These are phyloP conservation scores for Peromyscus polionotus DNA, from an alignment of 2,113 vertebrate species.

Conservation along the genomic window DNA sequence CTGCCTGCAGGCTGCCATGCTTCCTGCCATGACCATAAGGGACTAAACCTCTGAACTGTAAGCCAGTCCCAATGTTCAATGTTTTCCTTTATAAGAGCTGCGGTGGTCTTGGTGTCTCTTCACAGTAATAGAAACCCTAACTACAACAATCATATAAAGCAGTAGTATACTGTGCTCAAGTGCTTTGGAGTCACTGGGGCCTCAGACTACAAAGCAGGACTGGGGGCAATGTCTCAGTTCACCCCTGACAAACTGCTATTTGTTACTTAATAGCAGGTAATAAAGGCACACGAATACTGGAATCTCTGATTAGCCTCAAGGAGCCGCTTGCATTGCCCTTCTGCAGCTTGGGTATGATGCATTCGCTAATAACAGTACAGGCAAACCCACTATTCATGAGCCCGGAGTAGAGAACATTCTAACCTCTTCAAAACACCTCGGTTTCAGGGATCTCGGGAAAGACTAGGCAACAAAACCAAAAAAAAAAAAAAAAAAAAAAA, in stretches of 20 bases:
- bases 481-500: background rate
- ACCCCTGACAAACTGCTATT: background rate
- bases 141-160: background rate
- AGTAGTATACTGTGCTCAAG: background rate
- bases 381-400: background rate
- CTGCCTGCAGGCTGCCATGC: background rate
- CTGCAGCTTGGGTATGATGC: background rate
- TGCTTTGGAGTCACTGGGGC: background rate
- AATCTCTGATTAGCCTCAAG: background rate
- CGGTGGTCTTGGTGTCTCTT: too few species aligned
- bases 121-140: too few species aligned
- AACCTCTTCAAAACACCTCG: background rate
- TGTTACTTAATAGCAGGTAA: background rate
- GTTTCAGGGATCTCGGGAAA: background rate
- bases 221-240: background rate
- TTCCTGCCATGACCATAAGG: too few species aligned
- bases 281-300: background rate
- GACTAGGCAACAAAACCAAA: background rate
- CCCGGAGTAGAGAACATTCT: background rate
- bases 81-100: too few species aligned
- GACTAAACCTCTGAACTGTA: too few species aligned
- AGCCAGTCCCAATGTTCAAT: too few species aligned
- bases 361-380: background rate
- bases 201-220: background rate
- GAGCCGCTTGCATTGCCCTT: background rate